Conservation (phyloP, 2,113 vertebrate genomes). For the Coryphaenoides rupestris region DNA sequence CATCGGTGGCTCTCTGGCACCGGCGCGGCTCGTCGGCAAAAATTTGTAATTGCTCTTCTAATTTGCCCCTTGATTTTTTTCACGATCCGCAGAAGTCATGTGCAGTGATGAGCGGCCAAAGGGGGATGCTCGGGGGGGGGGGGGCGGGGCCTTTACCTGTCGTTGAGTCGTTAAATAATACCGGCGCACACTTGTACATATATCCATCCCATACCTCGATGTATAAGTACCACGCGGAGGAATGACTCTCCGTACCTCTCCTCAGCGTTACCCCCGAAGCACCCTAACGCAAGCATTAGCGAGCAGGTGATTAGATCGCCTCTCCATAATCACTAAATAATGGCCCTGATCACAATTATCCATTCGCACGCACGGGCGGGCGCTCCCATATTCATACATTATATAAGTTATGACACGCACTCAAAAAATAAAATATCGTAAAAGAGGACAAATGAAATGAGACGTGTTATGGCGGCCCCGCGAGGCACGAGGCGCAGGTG, state of each 20-base stretch:
- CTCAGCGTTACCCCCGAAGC: not conserved
- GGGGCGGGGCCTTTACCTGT: too few relatives aligned
- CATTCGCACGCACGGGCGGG: constrained; percentile 16
- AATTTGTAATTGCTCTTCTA: constrained; percentile 65
- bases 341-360: constrained; percentile 16
- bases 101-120: constrained; percentile 19
- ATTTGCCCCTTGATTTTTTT: constrained; percentile 64
- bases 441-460: constrained; percentile 32
- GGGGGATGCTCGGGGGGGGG: too few relatives aligned
- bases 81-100: constrained; percentile 52
- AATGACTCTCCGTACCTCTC: constrained; percentile 33
- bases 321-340: constrained; percentile 32
- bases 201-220: too few relatives aligned
- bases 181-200: too few relatives aligned
- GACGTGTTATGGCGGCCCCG: constrained; percentile 13
- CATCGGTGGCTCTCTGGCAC: constrained; percentile 32
- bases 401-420: constrained; percentile 13
- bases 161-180: too few relatives aligned
- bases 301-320: constrained; percentile 27
- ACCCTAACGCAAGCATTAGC: not conserved
- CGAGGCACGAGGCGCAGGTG: constrained; percentile 31
- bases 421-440: constrained; percentile 20
- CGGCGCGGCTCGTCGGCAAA: constrained; percentile 44
- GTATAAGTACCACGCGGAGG: not conserved
- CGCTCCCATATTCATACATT: not conserved